Conservation (phyloP, 2,113 vertebrate species). For the Crotophaga sulcirostris region DNA sequence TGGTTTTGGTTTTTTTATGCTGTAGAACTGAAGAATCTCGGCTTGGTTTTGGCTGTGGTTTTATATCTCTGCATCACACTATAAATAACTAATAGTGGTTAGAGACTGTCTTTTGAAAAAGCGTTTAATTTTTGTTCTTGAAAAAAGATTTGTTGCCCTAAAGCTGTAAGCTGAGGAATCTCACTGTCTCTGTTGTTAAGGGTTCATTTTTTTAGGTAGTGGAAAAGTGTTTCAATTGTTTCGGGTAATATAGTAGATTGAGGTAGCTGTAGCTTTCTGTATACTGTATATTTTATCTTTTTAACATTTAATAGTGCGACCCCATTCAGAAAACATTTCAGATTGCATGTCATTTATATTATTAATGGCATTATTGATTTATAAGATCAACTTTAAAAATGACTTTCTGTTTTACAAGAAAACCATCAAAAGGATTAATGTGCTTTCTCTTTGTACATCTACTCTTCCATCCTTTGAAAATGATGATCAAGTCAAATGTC, state of each 20-base stretch:
- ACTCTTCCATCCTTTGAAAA: background rate
- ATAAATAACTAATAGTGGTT: conserved; percentile 13
- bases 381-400: background rate
- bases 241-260: conserved; percentile 12
- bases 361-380: conserved; percentile 34
- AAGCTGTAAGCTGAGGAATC: conserved; percentile 7
- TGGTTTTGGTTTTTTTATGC: background rate
- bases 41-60: conserved; percentile 6
- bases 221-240: conserved; percentile 22
- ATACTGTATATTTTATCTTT: conserved; percentile 14
- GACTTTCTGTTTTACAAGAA: conserved; percentile 44
- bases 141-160: background rate
- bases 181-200: conserved; percentile 2
- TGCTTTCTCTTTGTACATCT: background rate
- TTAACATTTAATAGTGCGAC: conserved; percentile 48
- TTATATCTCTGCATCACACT: background rate
- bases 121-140: conserved; percentile 5
- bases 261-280: background rate
- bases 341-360: background rate
- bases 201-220: conserved; percentile 14
- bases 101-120: conserved; percentile 8
- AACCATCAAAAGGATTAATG: conserved; percentile 19
- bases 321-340: conserved; percentile 53
- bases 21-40: background rate
- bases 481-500: background rate